Conservation (phyloP, 2,797 vertebrate species). For the Amniataba percoides region DNA sequence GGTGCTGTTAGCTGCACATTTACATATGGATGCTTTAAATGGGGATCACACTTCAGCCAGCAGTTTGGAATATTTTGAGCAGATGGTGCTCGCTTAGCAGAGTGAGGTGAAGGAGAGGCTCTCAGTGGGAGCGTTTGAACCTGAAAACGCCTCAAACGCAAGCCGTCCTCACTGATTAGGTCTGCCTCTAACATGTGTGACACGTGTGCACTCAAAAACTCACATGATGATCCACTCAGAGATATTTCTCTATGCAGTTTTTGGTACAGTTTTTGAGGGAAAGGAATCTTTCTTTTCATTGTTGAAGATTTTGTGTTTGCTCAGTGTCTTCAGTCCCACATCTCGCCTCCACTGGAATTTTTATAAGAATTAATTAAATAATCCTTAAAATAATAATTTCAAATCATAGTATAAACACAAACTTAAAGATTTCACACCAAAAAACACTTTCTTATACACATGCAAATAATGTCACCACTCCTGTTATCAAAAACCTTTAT, state of each 20-base stretch:
- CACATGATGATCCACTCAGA: not conserved
- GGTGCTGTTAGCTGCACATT: constrained; percentile 27
- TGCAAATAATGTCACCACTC: not conserved
- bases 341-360: not conserved
- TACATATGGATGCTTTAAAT: constrained; percentile 41
- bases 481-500: not conserved
- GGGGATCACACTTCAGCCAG: constrained; percentile 17
- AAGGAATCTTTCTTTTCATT: not conserved
- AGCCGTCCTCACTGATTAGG: not conserved
- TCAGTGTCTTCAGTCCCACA: not conserved
- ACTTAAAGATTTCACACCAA: not conserved
- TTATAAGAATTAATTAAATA: not conserved
- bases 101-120: constrained; percentile 8
- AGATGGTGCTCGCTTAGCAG: constrained; percentile 10
- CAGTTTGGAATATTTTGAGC: constrained; percentile 18
- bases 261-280: not conserved
- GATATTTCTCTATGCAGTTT: not conserved
- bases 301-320: not conserved
- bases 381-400: not conserved
- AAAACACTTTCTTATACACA: not conserved
- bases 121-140: constrained; percentile 1
- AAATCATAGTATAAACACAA: not conserved
- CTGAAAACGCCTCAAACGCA: not conserved
- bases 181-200: not conserved
- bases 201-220: not conserved